Evolutionary conservation across 2,113 vertebrate species (phyloP).

Genomic region (Ophiodon elongatus): DNA sequence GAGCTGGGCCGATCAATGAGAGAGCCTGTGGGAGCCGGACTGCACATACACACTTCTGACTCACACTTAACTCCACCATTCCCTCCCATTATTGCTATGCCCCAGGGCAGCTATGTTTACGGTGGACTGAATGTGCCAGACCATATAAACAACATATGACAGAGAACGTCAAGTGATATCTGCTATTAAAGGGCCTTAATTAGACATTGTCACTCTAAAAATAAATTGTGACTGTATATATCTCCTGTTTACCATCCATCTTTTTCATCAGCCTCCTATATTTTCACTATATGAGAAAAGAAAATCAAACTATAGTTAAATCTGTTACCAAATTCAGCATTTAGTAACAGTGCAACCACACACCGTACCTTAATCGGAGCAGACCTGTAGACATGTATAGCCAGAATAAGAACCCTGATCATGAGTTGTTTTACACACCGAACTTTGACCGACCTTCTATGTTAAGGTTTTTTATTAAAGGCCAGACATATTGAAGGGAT

Average conservation of each 20-base stretch:
- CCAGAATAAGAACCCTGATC: conserved; percentile 21
- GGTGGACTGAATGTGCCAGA: conserved; percentile 21
- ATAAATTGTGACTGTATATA: neutral
- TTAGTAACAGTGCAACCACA: neutral
- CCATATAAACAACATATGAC: conserved; percentile 67
- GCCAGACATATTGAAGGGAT: conserved; percentile 62
- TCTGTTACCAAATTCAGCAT: conserved; percentile 3
- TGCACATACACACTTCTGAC: conserved; percentile 68
- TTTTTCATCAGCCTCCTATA: conserved; percentile 2
- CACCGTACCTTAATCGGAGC: neutral
- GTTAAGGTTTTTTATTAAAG: conserved; percentile 66
- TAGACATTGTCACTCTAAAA: conserved; percentile 19
- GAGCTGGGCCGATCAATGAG: conserved; percentile 76
- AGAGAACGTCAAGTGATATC: conserved; percentile 38
- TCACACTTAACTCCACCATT: conserved; percentile 67
- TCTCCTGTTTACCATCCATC: neutral
- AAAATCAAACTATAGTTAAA: neutral
- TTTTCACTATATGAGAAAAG: neutral
- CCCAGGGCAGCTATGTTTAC: conserved; percentile 66
- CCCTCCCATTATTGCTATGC: conserved; percentile 67
- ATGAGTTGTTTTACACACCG: conserved; percentile 47
- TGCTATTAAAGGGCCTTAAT: conserved; percentile 50
- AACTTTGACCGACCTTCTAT: conserved; percentile 56
- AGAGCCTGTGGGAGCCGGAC: conserved; percentile 75
- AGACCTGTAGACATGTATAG: neutral